phyloP scores from a whole-genome alignment of 2,797 vertebrate species.

The Mus caroli region DNA sequence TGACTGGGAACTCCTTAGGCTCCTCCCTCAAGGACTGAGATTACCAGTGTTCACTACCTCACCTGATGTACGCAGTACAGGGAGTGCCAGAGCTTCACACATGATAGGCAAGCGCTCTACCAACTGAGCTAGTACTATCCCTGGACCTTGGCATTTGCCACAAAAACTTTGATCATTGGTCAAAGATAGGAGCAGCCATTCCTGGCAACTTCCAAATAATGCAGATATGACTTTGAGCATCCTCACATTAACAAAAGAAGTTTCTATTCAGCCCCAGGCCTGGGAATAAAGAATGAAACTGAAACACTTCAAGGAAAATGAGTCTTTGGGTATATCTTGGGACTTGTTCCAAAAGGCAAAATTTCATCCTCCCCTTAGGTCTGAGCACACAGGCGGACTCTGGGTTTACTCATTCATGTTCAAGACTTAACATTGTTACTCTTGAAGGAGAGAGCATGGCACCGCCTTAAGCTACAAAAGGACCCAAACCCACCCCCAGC shows the following conservation, averaged over 20 bases:
- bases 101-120: background rate
- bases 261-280: background rate
- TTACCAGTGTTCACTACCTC: background rate
- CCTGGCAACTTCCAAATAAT: background rate
- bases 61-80: too few species aligned
- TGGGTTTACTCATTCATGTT: background rate
- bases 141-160: background rate
- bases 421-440: background rate
- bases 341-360: slow-evolving; percentile 34
- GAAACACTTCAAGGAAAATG: background rate
- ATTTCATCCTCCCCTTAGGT: background rate
- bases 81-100: background rate
- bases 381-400: background rate
- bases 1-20: background rate
- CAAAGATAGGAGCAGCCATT: background rate
- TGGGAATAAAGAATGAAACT: slow-evolving; percentile 22
- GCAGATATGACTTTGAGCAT: background rate
- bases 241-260: background rate
- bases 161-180: background rate
- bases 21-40: background rate
- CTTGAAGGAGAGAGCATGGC: background rate
- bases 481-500: background rate
- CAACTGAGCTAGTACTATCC: background rate
- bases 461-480: background rate
- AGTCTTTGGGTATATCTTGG: slow-evolving; percentile 37